Conservation (phyloP, 2,888 invertebrate genomes). For the Dyspetes luteomarginatus region DNA sequence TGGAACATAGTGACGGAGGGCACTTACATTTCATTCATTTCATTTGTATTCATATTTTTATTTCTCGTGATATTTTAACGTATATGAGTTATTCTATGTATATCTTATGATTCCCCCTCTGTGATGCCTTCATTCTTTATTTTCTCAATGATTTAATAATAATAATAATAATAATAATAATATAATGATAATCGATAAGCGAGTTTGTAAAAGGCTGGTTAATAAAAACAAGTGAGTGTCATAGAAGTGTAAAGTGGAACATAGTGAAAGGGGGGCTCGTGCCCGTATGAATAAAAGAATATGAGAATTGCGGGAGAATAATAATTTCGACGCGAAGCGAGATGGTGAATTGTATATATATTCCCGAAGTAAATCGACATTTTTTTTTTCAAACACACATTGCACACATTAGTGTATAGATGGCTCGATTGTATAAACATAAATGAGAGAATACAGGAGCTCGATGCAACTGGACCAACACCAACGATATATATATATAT, state of each 20-base stretch:
- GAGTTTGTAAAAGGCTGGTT: constrained; percentile 10
- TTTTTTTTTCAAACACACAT: constrained; percentile 32
- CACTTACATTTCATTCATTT: too few species aligned
- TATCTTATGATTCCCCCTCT: too few species aligned
- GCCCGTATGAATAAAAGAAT: constrained; percentile 63
- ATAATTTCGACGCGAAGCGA: constrained; percentile 40
- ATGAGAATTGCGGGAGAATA: constrained; percentile 55
- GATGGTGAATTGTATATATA: constrained; percentile 14
- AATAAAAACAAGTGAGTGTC: constrained; percentile 39
- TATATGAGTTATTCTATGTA: too few species aligned
- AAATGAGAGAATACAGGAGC: constrained; percentile 26
- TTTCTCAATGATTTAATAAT: not conserved
- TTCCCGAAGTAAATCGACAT: constrained; percentile 18
- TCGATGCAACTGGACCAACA: too few species aligned
- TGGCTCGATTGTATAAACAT: constrained; percentile 58
- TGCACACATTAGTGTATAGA: constrained; percentile 16
- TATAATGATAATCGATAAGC: constrained; percentile 12
- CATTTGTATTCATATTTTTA: too few species aligned
- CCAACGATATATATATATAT: too few species aligned
- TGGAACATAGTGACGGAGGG: too few species aligned
- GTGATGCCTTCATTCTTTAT: too few species aligned
- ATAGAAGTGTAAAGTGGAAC: constrained; percentile 60
- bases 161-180: not conserved
- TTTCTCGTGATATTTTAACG: too few species aligned
- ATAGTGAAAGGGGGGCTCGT: constrained; percentile 64